Evolutionary conservation across 2,113 vertebrate genomes (phyloP), one percentile per base, ranked within the genome.

Genomic region (Macrotus californicus): DNA sequence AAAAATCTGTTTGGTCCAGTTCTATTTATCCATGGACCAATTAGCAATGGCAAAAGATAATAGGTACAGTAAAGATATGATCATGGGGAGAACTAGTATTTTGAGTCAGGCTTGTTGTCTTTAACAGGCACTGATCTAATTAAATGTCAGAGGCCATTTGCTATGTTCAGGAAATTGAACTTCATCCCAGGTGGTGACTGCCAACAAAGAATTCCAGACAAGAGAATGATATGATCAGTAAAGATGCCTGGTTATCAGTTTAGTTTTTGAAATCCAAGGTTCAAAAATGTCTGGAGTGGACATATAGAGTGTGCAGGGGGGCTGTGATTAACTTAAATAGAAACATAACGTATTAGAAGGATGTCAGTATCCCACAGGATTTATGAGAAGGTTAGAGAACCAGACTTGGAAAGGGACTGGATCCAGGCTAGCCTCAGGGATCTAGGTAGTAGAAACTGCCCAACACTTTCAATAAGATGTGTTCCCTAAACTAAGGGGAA

Each of bases 131-230:
- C 18, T 52, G 22, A 69, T 75, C 54, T 82, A 86, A 91, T 94
- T 92, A 81, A 77, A 72, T 89, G 81, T 93, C 70, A 85, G 19
- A 31, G 21, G 81, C 39, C 52, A n/a, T 89, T 80, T 83, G 36
- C 69, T 31, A 2, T 36, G 10, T 73, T 67, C 86, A 85, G 79
- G 80, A 94, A 92, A 54, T 41, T 91, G 29, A 93, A 85, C 70
- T 85, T 77, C 13, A 19, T 77, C 15, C 36, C 36, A 39, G 22
- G 83, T 21, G 8, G 12, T 94, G 56, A 87, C 86, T 85, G 34
- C 75, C 88, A 54, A 85, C 91, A 67, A 87, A 92, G 54, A 83
- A 87, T 95, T 84, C 22, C 13, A 61, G 70, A 54, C 66, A 76
- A 76, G 87, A 92, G 88, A 89, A 69, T 36, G 2, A 54, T 41